These are phyloP conservation scores for Vanessa cardui DNA, from an alignment of 2,888 invertebrate species.

Conservation along the genomic window DNA sequence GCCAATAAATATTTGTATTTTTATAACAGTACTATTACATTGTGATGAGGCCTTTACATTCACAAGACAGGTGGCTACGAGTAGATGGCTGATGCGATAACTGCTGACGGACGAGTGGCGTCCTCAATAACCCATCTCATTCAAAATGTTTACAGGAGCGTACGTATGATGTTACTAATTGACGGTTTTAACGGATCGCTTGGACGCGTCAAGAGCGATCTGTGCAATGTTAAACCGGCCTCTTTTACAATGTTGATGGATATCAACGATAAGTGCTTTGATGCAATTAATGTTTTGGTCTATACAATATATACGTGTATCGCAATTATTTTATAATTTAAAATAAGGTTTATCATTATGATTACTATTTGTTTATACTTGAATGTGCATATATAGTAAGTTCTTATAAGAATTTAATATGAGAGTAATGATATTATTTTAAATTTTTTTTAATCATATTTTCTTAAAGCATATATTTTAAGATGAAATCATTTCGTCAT, in stretches of 20 bases:
- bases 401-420: too few species aligned
- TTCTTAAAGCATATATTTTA: too few species aligned
- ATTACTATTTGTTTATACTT: too few species aligned
- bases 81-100: conserved; percentile 38
- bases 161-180: conserved; percentile 28
- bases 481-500: too few species aligned
- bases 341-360: too few species aligned
- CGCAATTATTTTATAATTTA: not conserved
- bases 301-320: not conserved
- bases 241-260: not conserved
- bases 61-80: conserved; percentile 32
- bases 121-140: conserved; percentile 27
- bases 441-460: too few species aligned
- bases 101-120: conserved; percentile 35
- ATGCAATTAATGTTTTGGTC: conserved; percentile 1
- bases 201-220: conserved; percentile 16
- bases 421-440: too few species aligned
- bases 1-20: not conserved
- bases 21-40: not conserved
- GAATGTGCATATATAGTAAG: too few species aligned
- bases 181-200: conserved; percentile 24
- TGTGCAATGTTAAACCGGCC: conserved; percentile 4
- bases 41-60: conserved; percentile 9
- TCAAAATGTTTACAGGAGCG: conserved; percentile 31
- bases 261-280: conserved; percentile 4